Evolutionary conservation across 1,140 invertebrate genomes (phyloP), one percentile per base, ranked within the genome.

Genomic region (Drosophila pachea): DNA sequence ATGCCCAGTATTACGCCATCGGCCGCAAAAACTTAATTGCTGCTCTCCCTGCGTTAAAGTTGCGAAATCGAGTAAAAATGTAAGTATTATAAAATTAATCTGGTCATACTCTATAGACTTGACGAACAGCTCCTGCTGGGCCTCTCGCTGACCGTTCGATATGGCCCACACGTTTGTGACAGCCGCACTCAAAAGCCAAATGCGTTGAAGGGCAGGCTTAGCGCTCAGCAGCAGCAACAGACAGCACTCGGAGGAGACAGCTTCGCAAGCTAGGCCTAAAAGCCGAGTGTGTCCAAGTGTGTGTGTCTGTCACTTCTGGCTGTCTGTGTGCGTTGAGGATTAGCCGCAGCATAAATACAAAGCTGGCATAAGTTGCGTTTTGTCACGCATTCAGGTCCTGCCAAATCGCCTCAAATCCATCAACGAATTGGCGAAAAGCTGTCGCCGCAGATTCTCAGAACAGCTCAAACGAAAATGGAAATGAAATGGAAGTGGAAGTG

Each of bases 301-400:
- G 32, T 64, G 48, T 38, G 14, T n/a, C 9, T 56, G 49, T 53
- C 47, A 67, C 31, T 56, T 56, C 40, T 22, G n/a, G n/a, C n/a
- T n/a, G n/a, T n/a, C n/a, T n/a, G n/a, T 32, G 49, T 68, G 60
- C 38, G 49, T 32, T 38, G 29, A 14, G 52, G 79, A 79, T 84
- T 79, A 84, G 79, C 79, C 33, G 73, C 40, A 70, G 78, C 71
- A 59, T 65, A 70, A 78, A 76, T 73, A 68, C 62, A 68, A 74
- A 74, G 73, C 68, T 65, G 68, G 55, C 62, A 78, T 79, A 83
- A 79, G 81, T 84, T 79, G 79, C 76, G 69, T 84, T 84, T 84
- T 84, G 76, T 84, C 76, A 84, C 79, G 79, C 73, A 33, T 45
- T 29, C n/a, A 78, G 76, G 62, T 74, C 55, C 35, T 48, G 65